These are phyloP conservation scores for Apodemia duryi DNA, from an alignment of 2,888 invertebrate species.

Conservation along the genomic window DNA sequence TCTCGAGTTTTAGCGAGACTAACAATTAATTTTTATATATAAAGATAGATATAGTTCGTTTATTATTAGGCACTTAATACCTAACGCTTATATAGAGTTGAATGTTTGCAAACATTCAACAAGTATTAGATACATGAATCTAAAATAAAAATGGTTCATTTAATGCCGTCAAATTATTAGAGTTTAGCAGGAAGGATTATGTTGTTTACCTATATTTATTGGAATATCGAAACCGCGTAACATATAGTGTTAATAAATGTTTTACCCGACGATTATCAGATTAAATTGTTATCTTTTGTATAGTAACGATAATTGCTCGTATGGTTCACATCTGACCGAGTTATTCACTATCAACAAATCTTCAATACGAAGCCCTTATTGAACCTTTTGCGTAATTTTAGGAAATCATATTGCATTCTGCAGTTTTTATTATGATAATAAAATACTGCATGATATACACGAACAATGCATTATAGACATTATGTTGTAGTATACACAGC, in stretches of 20 bases:
- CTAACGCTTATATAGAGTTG: conserved; percentile 6
- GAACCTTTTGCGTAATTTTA: conserved; percentile 33
- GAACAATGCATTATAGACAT: background rate
- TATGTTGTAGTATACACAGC: background rate
- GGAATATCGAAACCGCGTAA: conserved; percentile 29
- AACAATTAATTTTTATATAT: too few species aligned
- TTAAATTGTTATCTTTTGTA: conserved; percentile 69
- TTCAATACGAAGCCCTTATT: conserved; percentile 45
- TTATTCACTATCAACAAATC: conserved; percentile 37
- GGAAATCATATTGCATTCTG: conserved; percentile 25
- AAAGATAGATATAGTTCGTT: background rate
- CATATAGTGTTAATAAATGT: conserved; percentile 63
- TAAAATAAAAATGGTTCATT: background rate
- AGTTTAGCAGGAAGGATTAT: background rate
- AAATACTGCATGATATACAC: background rate
- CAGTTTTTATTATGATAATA: background rate
- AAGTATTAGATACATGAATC: conserved; percentile 38
- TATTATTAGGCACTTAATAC: background rate
- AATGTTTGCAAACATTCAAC: conserved; percentile 59
- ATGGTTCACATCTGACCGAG: conserved; percentile 34
- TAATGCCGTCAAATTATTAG: too few species aligned
- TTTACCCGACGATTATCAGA: conserved; percentile 65
- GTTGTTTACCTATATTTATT: background rate
- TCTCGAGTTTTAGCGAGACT: too few species aligned
- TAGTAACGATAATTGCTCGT: conserved; percentile 53